Evolutionary conservation across 2,797 vertebrate species (phyloP).

Genomic region (Myotis daubentonii): DNA sequence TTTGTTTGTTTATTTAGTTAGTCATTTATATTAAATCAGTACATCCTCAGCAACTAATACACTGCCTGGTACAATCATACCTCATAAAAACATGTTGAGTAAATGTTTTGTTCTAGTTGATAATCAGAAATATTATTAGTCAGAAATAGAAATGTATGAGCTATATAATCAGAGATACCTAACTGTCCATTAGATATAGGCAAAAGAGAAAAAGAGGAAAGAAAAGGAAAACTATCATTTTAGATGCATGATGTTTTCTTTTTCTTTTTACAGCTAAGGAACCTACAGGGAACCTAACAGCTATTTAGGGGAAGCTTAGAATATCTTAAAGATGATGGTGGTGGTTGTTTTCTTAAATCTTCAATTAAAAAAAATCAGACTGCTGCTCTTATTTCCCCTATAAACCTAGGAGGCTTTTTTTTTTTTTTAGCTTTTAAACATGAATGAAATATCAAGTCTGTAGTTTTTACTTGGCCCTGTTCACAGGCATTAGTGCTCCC

Average conservation of each 20-base stretch:
- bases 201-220: neutral
- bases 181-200: neutral
- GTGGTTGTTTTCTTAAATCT: neutral
- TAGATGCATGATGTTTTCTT: neutral
- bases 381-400: neutral
- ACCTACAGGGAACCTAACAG: neutral
- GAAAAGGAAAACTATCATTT: neutral
- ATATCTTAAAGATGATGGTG: neutral
- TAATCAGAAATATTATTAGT: neutral
- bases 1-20: neutral
- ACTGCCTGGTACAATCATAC: neutral
- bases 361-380: neutral
- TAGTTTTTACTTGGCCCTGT: neutral
- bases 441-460: constrained; percentile 27
- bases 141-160: neutral
- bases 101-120: neutral
- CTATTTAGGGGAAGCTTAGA: neutral
- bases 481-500: neutral
- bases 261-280: neutral
- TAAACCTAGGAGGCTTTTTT: neutral
- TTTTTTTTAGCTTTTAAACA: neutral
- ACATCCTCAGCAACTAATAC: neutral
- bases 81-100: neutral
- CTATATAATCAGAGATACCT: neutral
- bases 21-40: neutral